Base-by-base conservation (phyloP, 2,888 invertebrate species). In the Mayetiola destructor region DNA sequence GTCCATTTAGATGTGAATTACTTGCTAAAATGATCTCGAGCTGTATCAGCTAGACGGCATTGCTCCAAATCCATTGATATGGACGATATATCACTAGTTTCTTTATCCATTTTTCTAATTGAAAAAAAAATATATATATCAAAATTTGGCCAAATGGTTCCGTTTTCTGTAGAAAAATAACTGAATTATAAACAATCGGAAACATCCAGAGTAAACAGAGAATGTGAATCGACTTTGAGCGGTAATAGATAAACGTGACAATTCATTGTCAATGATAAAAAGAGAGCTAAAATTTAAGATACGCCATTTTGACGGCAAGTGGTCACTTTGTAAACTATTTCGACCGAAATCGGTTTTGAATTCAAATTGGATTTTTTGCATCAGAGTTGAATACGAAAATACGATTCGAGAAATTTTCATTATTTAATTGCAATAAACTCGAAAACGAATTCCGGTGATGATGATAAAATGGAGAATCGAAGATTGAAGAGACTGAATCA, bases 161-260 rank as follows among this genome's bases (percentile, higher is more conserved):
- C 23, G 12, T 12, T 23, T 42, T 5, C 14, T 42, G 9, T 14
- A n/a, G 20, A 14, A 1, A n/a, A n/a, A n/a, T n/a, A n/a, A 27
- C 1, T 6, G 9, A 20, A 9, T 48, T 27, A 20, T 27, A 18
- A 27, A 16, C 48, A 48, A 12, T 27, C 27, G 6, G 27, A 5
- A 23, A 42, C 8, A 42, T n/a, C 23, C 14, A 23, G 23, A 27
- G 48, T 48, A 48, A 48, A 48, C 48, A 48, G 27, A n/a, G n/a
- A 48, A 27, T 48, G 27, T 27, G 48, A 48, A 23, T n/a, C 16
- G 48, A 48, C 27, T 48, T 48, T 48, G 48, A 48, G 48, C 48
- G 48, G 48, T 48, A 48, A 48, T 48, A 48, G 48, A 48, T 48
- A 48, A 48, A 48, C 48, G 48, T 48, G 48, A 48, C 48, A 48